A percentile compares a stretch with the other conserved stretches of the same genome.
phyloP scores from a whole-genome alignment of 1,140 invertebrate genomes.

The Papilio polyxenes region DNA sequence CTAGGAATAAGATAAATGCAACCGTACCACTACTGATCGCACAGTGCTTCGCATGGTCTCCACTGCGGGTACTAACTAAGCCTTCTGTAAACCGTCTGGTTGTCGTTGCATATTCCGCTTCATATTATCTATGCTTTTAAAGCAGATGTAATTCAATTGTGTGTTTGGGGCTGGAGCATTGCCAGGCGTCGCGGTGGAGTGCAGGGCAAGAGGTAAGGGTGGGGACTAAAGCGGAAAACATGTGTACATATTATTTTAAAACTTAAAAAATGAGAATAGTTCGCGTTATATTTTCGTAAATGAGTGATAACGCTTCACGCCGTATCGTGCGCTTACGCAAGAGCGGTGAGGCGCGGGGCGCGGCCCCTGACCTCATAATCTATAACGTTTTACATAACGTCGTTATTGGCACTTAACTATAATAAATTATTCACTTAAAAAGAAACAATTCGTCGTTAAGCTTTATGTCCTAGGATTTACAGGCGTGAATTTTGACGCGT shows the following conservation, averaged over 20 bases:
- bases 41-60: too few relatives aligned
- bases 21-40: too few relatives aligned
- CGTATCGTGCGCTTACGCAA: constrained; percentile 14
- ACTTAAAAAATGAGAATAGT: constrained; percentile 16
- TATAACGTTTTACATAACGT: constrained; percentile 20
- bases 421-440: constrained; percentile 7
- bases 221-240: background rate
- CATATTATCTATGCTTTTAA: background rate
- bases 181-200: background rate
- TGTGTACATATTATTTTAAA: background rate
- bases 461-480: background rate
- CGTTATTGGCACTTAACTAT: background rate
- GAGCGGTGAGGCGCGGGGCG: constrained; percentile 11
- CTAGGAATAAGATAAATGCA: too few relatives aligned
- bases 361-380: constrained; percentile 23
- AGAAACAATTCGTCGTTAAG: background rate
- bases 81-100: background rate
- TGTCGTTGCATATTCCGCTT: background rate
- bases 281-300: constrained; percentile 11
- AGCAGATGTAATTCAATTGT: background rate
- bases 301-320: background rate
- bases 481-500: background rate
- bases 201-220: background rate
- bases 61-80: too few relatives aligned
- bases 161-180: background rate